Percentiles rank a stretch among this genome's conserved stretches.
Evolutionary conservation across 2,888 invertebrate species (phyloP).

Genomic region (Abrostola tripartita): DNA sequence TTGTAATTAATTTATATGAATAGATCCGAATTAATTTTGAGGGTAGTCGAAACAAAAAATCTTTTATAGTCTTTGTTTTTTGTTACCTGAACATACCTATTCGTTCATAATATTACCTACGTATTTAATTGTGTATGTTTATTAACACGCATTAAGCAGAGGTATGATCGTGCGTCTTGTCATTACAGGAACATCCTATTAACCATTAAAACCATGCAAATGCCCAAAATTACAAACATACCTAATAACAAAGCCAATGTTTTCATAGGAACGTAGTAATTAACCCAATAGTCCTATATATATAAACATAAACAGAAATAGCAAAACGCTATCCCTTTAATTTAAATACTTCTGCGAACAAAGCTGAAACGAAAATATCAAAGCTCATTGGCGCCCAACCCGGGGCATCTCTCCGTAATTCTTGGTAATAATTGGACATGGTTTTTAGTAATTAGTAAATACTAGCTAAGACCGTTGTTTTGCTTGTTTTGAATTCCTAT

Average conservation of each 20-base stretch:
- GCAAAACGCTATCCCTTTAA: conserved; percentile 20
- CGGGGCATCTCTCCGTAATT: conserved; percentile 16
- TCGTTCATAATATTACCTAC: too few species aligned
- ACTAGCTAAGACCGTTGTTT: background rate
- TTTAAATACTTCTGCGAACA: conserved; percentile 24
- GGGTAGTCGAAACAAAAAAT: too few species aligned
- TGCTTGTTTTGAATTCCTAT: background rate
- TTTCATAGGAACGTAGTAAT: conserved; percentile 22
- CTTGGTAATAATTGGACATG: background rate
- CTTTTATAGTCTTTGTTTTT: too few species aligned
- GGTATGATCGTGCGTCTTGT: too few species aligned
- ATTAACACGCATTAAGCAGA: too few species aligned
- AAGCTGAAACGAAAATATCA: conserved; percentile 3
- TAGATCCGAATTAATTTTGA: background rate
- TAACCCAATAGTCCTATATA: conserved; percentile 25
- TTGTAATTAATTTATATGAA: conserved; percentile 41
- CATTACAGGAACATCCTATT: too few species aligned
- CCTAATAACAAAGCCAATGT: conserved; percentile 2
- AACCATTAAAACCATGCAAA: too few species aligned
- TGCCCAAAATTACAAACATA: background rate
- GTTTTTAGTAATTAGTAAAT: background rate
- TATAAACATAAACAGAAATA: conserved; percentile 11
- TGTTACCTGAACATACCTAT: too few species aligned
- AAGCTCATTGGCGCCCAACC: conserved; percentile 37
- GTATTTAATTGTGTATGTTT: too few species aligned